Percentiles rank a stretch among this genome's conserved stretches.
Evolutionary conservation across 1,140 invertebrate species (phyloP).

Genomic region (Tetramorium alpestre): DNA sequence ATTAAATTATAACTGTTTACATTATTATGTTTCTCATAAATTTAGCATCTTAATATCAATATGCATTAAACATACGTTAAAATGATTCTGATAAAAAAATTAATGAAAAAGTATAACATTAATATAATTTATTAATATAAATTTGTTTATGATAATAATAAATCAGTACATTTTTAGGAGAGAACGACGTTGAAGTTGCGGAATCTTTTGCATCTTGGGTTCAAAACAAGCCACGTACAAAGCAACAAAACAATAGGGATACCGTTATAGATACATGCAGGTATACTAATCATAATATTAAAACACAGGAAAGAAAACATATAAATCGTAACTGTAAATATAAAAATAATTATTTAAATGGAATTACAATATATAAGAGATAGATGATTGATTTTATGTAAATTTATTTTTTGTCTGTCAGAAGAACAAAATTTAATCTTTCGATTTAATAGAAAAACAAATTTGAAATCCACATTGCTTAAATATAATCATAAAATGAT

Average conservation of each 20-base stretch:
- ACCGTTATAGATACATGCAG: conserved; percentile 73
- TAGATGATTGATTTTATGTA: conserved; percentile 19
- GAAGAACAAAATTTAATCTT: background rate
- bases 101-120: background rate
- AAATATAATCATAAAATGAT: background rate
- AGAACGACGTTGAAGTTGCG: conserved; percentile 91
- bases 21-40: conserved; percentile 12
- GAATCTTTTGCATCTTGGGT: conserved; percentile 85
- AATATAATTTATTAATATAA: background rate
- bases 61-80: background rate
- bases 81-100: background rate
- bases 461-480: background rate
- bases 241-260: conserved; percentile 75
- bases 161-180: conserved; percentile 84
- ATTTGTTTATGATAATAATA: background rate
- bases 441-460: background rate
- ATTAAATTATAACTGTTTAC: background rate
- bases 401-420: background rate
- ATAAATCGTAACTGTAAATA: conserved; percentile 15
- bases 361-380: background rate
- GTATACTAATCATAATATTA: conserved; percentile 57
- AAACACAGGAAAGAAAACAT: background rate
- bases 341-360: background rate
- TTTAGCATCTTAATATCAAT: background rate
- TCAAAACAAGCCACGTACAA: conserved; percentile 78